Evolutionary conservation across 1,140 invertebrate genomes (phyloP).

Genomic region (Lepidurus apus): DNA sequence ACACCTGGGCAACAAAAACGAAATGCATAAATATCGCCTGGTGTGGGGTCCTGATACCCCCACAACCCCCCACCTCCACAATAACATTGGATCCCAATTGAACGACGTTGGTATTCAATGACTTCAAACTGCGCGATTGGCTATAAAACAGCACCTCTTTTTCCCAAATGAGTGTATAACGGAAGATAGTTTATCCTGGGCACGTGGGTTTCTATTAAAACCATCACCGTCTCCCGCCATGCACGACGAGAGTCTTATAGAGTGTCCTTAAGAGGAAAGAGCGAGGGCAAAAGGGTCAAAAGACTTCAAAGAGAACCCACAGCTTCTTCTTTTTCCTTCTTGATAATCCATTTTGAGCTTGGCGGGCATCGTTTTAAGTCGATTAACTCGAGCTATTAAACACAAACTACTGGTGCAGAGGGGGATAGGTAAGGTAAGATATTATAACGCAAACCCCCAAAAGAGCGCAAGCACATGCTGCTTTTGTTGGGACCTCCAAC

Average conservation of each 20-base stretch:
- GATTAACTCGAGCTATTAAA: slow-evolving; percentile 16
- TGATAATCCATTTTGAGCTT: not conserved
- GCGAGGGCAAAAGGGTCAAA: not conserved
- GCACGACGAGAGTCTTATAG: too few relatives aligned
- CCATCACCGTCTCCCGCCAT: not conserved
- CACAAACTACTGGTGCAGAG: not conserved
- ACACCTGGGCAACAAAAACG: slow-evolving; percentile 7
- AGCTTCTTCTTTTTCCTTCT: not conserved
- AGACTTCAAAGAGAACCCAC: not conserved
- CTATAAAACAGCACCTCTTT: not conserved
- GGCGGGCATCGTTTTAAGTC: not conserved
- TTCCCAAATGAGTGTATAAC: not conserved
- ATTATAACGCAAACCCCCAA: not conserved
- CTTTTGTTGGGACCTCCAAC: slow-evolving; percentile 7
- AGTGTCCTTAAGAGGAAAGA: too few relatives aligned
- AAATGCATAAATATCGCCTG: not conserved
- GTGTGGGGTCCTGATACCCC: not conserved
- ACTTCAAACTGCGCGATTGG: not conserved
- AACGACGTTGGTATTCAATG: not conserved
- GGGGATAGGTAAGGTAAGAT: not conserved
- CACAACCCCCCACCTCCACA: not conserved
- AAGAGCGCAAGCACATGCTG: not conserved
- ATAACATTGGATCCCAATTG: not conserved
- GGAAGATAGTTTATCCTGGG: not conserved
- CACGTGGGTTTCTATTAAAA: not conserved